Percentiles rank a stretch among this genome's conserved stretches.
phyloP scores from a whole-genome alignment of 2,797 vertebrate species.

The Oreonectes daqikongensis region DNA sequence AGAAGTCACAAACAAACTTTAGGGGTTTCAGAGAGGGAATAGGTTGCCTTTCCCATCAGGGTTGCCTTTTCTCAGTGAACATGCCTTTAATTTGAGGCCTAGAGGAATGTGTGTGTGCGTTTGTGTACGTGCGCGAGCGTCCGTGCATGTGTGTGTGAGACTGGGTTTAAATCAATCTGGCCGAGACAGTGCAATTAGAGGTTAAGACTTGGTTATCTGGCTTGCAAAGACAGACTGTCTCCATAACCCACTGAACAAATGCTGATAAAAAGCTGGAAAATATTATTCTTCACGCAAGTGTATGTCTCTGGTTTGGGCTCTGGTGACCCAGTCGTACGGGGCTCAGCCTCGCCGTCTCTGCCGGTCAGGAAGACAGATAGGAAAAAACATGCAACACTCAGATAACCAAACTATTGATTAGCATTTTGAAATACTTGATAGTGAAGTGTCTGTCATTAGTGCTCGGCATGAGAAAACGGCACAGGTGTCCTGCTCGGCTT shows the following conservation, averaged over 20 bases:
- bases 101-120: conserved; percentile 58
- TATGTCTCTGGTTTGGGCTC: conserved; percentile 58
- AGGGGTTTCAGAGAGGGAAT: conserved; percentile 46
- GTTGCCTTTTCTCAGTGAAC: conserved; percentile 63
- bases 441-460: conserved; percentile 21
- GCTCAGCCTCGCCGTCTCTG: conserved; percentile 49
- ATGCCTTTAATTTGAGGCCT: conserved; percentile 61
- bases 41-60: conserved; percentile 55
- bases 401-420: conserved; percentile 57
- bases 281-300: conserved; percentile 60
- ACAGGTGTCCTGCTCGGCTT: conserved; percentile 40
- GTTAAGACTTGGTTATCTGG: conserved; percentile 65
- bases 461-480: not conserved
- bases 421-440: conserved; percentile 38
- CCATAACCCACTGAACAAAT: conserved; percentile 68
- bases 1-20: conserved; percentile 60
- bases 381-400: conserved; percentile 48
- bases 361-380: conserved; percentile 53
- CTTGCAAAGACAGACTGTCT: conserved; percentile 68
- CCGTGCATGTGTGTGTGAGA: conserved; percentile 38
- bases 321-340: conserved; percentile 41
- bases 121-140: conserved; percentile 20
- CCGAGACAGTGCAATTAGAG: conserved; percentile 64
- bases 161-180: conserved; percentile 64
- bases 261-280: conserved; percentile 71